Base-by-base conservation (phyloP, 1,140 invertebrate species). In the Parasteatoda tepidariorum region DNA sequence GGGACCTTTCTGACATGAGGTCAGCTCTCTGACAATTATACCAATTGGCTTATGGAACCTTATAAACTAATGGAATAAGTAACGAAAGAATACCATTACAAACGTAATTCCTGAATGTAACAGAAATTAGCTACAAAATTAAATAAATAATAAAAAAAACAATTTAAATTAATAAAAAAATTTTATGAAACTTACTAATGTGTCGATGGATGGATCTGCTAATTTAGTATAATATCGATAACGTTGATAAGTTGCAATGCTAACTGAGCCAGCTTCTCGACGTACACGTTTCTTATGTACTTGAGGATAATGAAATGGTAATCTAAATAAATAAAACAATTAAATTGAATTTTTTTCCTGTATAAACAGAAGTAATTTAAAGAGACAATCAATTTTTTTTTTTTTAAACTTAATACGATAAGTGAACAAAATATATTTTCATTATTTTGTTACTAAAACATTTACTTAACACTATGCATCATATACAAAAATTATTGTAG, bases 281-380 rank as follows among this genome's bases (percentile, higher is more conserved):
- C 81, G 70, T 2, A 83, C 48, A 57, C 81, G 70, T 3, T 38
- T 18, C 79, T 41, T 67, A 28, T 84, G 78, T 2, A 71, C 61
- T 38, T 73, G 61, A 38, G 85, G 85, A 76, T 85, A 86, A 62
- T 86, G 81, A 61, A 71, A 86, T 22, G 85, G 85, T 33, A 73
- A 22, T 34, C 85, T 83, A 38, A 38, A 62, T 61, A 15, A 82
- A 61, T 26, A 30, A 22, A 61, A 82, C 3, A 18, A n/a, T 28
- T 1, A 6, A 34, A 2, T 30, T n/a, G 26, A 75, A 6, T 6
- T 24, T 1, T 0, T 24, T 26, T 4, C 2, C 2, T 30, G 54
- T 6, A 54, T 15, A 26, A 13, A 9, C 7, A 41, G 0, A 64
- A 3, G 2, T 15, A 3, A 5, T 3, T 9, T 11, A 33, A 48